Evolutionary conservation across 2,797 vertebrate species (phyloP), one percentile per base, ranked within the genome.

Genomic region (Manis crassicaudata): DNA sequence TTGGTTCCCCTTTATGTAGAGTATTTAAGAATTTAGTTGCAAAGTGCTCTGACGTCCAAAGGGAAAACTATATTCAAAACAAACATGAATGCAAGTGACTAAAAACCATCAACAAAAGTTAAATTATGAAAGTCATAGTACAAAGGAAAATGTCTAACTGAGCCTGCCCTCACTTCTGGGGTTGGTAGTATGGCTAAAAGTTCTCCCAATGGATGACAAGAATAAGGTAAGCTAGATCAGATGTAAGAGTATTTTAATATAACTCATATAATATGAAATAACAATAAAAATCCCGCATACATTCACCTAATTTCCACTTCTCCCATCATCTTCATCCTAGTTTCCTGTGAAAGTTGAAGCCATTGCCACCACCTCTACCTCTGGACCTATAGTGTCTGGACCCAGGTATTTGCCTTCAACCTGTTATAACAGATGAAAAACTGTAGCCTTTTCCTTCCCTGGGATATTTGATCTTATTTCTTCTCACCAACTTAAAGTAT

Each of bases 1-100:
- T 40, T n/a, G 14, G 10, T 50, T 80, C 16, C 2, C 76, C 70
- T 60, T 83, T 73, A 86, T 32, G 18, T 82, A 65, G 67, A 94
- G 62, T 80, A 17, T 23, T 83, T 77, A 43, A 77, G 37, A 82
- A 58, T 73, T 95, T 85, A 88, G 16, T 84, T 80, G 29, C 20
- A 91, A 92, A 60, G 2, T 62, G 3, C 6, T 65, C 40, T 88
- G 54, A 63, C 13, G 83, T 83, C 54, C 13, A 90, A 75, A 90
- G 27, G 11, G 43, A 96, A 96, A 88, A 63, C 32, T 87, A 17
- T 58, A 46, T 40, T 29, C 89, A 46, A 92, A 89, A 79, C 17
- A 67, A 96, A 90, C 96, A 89, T 79, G 23, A 92, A 91, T 58
- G 23, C 16, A 43, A 52, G 6, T 70, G 60, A 81, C 46, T 95